Conservation (phyloP, 2,888 invertebrate genomes). For the Hydroisotoma schaefferi region DNA sequence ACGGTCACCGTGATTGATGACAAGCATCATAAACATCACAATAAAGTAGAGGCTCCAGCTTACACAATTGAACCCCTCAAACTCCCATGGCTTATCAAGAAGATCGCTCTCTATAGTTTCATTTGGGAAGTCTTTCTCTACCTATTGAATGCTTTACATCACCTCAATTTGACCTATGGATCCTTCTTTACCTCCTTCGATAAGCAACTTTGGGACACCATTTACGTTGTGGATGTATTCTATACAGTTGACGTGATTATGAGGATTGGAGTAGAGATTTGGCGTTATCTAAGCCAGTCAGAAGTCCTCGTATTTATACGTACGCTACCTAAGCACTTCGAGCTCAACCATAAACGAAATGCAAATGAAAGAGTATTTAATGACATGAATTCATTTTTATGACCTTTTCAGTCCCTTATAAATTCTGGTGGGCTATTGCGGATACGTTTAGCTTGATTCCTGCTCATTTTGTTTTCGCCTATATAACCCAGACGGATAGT, state of each 20-base stretch:
- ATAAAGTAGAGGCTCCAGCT: no score
- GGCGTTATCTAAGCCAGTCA: constrained; percentile 18
- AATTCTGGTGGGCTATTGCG: constrained; percentile 14
- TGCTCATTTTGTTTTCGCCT: constrained; percentile 3
- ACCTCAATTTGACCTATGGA: constrained; percentile 16
- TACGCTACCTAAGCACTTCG: no score
- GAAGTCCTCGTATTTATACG: constrained; percentile 19
- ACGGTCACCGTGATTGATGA: no score
- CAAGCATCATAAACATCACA: no score
- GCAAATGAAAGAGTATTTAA: no score
- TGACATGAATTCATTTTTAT: no score
- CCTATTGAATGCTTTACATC: background rate
- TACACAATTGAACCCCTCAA: constrained; percentile 14
- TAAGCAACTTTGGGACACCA: background rate
- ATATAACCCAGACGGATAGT: background rate
- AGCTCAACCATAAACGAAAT: no score
- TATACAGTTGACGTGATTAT: constrained; percentile 27
- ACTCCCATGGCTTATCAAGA: constrained; percentile 14
- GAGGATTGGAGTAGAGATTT: constrained; percentile 28
- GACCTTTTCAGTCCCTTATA: constrained; percentile 25
- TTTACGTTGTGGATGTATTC: constrained; percentile 16
- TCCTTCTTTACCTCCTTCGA: constrained; percentile 27
- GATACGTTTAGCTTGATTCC: constrained; percentile 29
- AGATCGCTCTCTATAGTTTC: constrained; percentile 9
- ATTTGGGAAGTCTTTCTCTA: constrained; percentile 19